Conservation (phyloP, 2,113 vertebrate genomes). For the Seriola quinqueradiata region DNA sequence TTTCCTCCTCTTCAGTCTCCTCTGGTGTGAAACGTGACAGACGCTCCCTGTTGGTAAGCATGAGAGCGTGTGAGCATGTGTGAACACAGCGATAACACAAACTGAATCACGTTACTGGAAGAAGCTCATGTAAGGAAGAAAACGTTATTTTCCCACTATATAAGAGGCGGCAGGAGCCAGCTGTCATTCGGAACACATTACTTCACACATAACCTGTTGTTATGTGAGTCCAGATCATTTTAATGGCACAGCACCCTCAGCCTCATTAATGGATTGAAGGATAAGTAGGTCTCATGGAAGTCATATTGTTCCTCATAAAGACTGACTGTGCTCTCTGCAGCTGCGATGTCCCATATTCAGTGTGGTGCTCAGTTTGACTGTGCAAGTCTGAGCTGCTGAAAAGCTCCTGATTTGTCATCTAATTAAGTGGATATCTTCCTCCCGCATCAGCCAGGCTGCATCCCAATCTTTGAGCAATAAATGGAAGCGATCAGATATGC, state of each 20-base stretch:
- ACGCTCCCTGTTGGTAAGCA: background rate
- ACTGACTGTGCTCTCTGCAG: background rate
- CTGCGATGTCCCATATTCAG: background rate
- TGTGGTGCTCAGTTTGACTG: background rate
- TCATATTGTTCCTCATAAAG: slow-evolving; percentile 7
- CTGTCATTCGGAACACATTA: too few species aligned
- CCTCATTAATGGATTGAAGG: too few species aligned
- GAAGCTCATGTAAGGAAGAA: too few species aligned
- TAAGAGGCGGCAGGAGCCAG: too few species aligned
- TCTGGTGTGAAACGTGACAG: background rate
- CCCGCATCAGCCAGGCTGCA: too few species aligned
- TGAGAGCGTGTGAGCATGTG: background rate
- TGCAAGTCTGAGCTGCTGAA: background rate
- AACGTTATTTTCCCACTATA: too few species aligned
- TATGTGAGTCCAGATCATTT: too few species aligned
- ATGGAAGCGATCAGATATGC: background rate
- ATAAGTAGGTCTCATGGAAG: slow-evolving; percentile 11
- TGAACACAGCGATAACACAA: background rate
- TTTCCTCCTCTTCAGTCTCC: background rate
- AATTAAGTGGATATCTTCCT: background rate
- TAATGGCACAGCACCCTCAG: too few species aligned
- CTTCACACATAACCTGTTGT: too few species aligned
- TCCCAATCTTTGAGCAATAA: background rate
- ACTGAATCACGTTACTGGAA: too few species aligned
- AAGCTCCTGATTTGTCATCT: background rate